Evolutionary conservation across 2,888 invertebrate genomes (phyloP), one percentile per base, ranked within the genome.

Genomic region (Elysia crispata): DNA sequence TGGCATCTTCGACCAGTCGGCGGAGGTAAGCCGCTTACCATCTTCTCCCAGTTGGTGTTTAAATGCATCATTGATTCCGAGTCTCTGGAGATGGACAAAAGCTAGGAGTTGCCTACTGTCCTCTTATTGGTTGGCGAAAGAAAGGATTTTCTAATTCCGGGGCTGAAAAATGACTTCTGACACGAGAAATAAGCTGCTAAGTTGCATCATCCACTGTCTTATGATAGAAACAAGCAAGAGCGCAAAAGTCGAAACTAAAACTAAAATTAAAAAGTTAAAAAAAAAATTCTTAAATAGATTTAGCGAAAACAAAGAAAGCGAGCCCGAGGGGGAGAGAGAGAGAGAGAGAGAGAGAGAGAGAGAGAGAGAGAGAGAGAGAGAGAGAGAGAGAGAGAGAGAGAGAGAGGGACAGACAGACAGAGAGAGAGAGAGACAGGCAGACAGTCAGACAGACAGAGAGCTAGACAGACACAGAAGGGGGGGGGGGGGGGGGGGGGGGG

Each of bases 301-400:
- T 41, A 11, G 11, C 3, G 11, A 41, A 41, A 41, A 41, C 5
- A 41, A 11, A 41, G 25, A 67, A 15, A 77, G 50, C 20, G 18
- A 31, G 18, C 41, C 23, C 18, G 23, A 30, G 41, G 66, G 49
- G 25, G 66, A 49, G 49, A 66, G 25, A 66, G 33, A 76, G 66
- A 64, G 66, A 64, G 33, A 23, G 49, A 41, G 76, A 33, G 18
- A 41, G 49, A 23, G 66, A 49, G 25, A 23, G 49, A 66, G 41
- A 50, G 50, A 67, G 67, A 67, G 67, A 54, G 41, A 76, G 64
- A 76, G 62, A 75, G 62, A n/a, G 64, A 25, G 28, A 54, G 49
- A 23, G 25, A 67, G 28, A 30, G 49, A 25, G 33, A 23, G 23
- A 60, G n/a, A 60, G 28, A 30, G 15, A 23, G 1, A 60, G 28